phyloP scores from a whole-genome alignment of 2,888 invertebrate species.

The Pseudanteris insignis region DNA sequence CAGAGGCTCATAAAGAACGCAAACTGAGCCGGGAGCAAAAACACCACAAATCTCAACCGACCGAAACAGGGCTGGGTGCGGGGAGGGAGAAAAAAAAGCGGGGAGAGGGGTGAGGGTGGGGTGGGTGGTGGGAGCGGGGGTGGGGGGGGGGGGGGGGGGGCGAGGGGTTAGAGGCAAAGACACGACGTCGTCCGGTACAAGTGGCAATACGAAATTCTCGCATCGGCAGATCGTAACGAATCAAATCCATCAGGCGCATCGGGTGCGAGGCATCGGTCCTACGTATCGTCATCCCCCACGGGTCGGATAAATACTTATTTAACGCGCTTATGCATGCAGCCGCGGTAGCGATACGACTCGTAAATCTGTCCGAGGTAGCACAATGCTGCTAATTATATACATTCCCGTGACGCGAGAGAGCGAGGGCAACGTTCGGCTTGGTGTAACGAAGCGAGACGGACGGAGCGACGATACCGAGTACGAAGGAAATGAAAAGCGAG shows the following conservation, averaged over 20 bases:
- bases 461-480: slow-evolving; percentile 37
- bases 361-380: slow-evolving; percentile 65
- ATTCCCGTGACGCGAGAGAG: slow-evolving; percentile 61
- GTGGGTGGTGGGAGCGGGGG: not conserved
- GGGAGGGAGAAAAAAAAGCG: too few species aligned
- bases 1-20: too few species aligned
- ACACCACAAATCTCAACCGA: too few species aligned
- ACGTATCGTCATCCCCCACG: slow-evolving; percentile 59
- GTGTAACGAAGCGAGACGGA: slow-evolving; percentile 15
- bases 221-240: slow-evolving; percentile 47
- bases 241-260: slow-evolving; percentile 60
- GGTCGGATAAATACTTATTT: slow-evolving; percentile 67
- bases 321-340: slow-evolving; percentile 65
- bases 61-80: too few species aligned
- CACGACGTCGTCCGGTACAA: too few species aligned
- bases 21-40: too few species aligned
- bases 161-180: not conserved
- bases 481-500: slow-evolving; percentile 47
- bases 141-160: not conserved
- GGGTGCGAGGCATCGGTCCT: slow-evolving; percentile 46
- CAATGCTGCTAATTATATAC: slow-evolving; percentile 67
- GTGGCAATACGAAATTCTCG: slow-evolving; percentile 14
- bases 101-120: not conserved
- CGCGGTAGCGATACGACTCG: slow-evolving; percentile 64
- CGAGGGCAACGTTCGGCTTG: slow-evolving; percentile 31